Evolutionary conservation across 1,140 invertebrate genomes (phyloP).

Genomic region (Caenorhabditis latens): DNA sequence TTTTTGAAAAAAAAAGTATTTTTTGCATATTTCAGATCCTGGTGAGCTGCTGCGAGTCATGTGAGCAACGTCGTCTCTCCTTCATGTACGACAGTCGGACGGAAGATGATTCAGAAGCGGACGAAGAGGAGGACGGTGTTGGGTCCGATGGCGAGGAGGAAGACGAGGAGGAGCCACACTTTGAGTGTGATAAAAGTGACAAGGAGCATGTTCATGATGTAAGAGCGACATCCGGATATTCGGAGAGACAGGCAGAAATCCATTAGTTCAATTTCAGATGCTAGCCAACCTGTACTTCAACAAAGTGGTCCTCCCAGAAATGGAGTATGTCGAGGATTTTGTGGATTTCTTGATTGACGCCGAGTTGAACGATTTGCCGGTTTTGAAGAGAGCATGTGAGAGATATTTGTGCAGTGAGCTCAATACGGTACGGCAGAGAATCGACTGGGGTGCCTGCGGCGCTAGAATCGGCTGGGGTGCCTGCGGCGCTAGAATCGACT

Average conservation of each 20-base stretch:
- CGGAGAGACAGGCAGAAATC: not conserved
- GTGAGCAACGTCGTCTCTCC: conserved; percentile 72
- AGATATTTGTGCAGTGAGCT: conserved; percentile 76
- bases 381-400: conserved; percentile 75
- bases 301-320: conserved; percentile 74
- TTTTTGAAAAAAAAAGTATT: too few relatives aligned
- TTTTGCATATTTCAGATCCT: too few relatives aligned
- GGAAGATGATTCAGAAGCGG: conserved; percentile 60
- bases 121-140: conserved; percentile 56
- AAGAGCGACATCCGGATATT: not conserved
- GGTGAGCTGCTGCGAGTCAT: conserved; percentile 74
- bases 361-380: conserved; percentile 76
- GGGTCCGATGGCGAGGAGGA: conserved; percentile 58
- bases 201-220: conserved; percentile 77
- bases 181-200: conserved; percentile 73
- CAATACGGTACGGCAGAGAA: too few relatives aligned
- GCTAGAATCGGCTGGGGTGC: too few relatives aligned
- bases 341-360: conserved; percentile 77
- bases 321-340: conserved; percentile 77
- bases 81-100: conserved; percentile 66
- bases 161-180: conserved; percentile 67
- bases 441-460: too few relatives aligned
- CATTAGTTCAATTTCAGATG: conserved; percentile 62
- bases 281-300: conserved; percentile 77
- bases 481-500: too few relatives aligned